Conservation (phyloP, 1,140 invertebrate genomes). For the Sycophaga agraensis region DNA sequence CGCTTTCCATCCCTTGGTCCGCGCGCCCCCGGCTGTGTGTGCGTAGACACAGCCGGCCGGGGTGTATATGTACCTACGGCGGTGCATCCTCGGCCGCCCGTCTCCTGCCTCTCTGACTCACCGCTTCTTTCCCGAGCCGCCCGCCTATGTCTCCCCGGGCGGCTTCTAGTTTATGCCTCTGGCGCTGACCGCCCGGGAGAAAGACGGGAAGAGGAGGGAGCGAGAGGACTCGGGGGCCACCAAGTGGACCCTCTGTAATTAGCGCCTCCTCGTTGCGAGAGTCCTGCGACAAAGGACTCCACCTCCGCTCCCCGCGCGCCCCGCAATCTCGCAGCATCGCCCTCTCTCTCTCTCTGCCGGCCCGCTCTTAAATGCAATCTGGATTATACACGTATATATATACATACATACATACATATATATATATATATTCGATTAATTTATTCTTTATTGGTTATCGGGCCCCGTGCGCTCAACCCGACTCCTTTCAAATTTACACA, state of each 20-base stretch:
- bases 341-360: not conserved
- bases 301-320: too few species aligned
- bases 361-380: too few species aligned
- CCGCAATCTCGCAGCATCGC: not conserved
- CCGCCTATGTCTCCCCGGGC: too few species aligned
- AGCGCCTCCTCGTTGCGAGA: constrained; percentile 20
- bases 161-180: too few species aligned
- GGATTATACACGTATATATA: too few species aligned
- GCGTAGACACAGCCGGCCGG: too few species aligned
- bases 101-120: not conserved
- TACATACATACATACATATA: not conserved
- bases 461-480: not conserved
- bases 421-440: not conserved
- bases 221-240: constrained; percentile 10
- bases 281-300: constrained; percentile 19
- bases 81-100: too few species aligned
- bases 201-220: not conserved
- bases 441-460: too few species aligned
- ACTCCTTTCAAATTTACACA: not conserved
- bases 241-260: constrained; percentile 32
- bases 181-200: not conserved
- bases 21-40: too few species aligned
- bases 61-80: too few species aligned
- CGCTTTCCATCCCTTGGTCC: not conserved
- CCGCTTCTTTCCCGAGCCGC: not conserved